A percentile compares a stretch with the other conserved stretches of the same genome.
phyloP scores from a whole-genome alignment of 2,888 invertebrate genomes.

The Mimumesa dahlbomi region DNA sequence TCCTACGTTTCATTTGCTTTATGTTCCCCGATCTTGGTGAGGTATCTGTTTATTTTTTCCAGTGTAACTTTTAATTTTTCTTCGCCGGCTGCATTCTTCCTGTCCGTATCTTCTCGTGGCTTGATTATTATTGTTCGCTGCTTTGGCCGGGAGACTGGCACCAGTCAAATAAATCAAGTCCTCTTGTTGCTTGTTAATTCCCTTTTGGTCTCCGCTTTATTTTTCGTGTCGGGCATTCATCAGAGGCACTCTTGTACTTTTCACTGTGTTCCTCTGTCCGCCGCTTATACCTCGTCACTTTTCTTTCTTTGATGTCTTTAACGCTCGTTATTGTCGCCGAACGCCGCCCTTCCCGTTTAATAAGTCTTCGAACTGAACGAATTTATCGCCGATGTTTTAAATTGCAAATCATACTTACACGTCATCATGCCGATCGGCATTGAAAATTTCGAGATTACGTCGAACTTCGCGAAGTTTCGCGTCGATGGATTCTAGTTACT shows the following conservation, averaged over 20 bases:
- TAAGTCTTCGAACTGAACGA: too few relatives aligned
- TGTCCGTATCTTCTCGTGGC: background rate
- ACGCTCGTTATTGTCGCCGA: too few relatives aligned
- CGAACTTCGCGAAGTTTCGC: conserved; percentile 16
- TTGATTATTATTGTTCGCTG: conserved; percentile 37
- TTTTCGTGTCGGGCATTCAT: background rate
- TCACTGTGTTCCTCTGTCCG: background rate
- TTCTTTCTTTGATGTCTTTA: background rate
- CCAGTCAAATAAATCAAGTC: conserved; percentile 32
- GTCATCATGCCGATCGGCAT: too few relatives aligned
- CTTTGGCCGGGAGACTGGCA: conserved; percentile 6
- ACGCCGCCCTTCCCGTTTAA: too few relatives aligned
- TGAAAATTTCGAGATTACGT: background rate
- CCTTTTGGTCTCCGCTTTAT: background rate
- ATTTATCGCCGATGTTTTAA: too few relatives aligned
- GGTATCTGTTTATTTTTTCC: conserved; percentile 23
- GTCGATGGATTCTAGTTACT: conserved; percentile 1
- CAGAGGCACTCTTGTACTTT: conserved; percentile 5
- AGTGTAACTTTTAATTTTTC: conserved; percentile 10
- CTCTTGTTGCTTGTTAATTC: conserved; percentile 13
- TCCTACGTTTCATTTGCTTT: background rate
- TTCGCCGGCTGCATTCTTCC: conserved; percentile 11
- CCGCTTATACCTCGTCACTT: background rate
- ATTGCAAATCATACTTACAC: too few relatives aligned
- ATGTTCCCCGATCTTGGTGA: too few relatives aligned